Conservation (phyloP, 2,888 invertebrate species). For the Xestia sexstrigata region DNA sequence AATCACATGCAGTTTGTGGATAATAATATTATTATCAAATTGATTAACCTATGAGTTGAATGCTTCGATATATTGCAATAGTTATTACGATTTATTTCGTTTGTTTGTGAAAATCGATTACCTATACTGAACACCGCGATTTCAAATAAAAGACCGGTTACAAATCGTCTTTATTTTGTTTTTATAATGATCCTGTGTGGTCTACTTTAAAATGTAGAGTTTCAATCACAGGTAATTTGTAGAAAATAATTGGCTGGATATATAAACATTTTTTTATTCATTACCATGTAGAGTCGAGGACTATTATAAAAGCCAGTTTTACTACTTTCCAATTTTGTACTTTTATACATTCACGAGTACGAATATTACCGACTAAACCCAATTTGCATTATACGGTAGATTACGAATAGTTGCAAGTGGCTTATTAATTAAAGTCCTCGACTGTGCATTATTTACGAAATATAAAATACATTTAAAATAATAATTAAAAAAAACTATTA, state of each 20-base stretch:
- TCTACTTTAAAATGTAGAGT: not conserved
- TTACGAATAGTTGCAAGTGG: too few relatives aligned
- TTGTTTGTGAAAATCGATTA: conserved; percentile 30
- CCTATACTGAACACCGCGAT: not conserved
- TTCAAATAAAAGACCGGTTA: not conserved
- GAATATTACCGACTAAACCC: too few relatives aligned
- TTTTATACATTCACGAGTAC: too few relatives aligned
- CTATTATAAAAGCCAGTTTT: too few relatives aligned
- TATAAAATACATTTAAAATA: too few relatives aligned
- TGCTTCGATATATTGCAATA: conserved; percentile 27
- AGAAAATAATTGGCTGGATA: not conserved
- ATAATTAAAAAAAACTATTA: too few relatives aligned
- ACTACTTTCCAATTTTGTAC: too few relatives aligned
- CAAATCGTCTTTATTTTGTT: not conserved
- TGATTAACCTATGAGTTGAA: conserved; percentile 28
- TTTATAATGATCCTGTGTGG: conserved; percentile 18
- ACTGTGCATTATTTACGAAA: too few relatives aligned
- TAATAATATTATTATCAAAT: conserved; percentile 45
- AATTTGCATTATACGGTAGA: too few relatives aligned
- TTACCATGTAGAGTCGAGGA: too few relatives aligned
- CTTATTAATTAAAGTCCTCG: too few relatives aligned
- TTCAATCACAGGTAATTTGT: not conserved
- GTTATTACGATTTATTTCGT: not conserved
- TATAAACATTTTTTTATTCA: too few relatives aligned
- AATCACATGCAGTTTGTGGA: conserved; percentile 44